Conservation (phyloP, 2,797 vertebrate genomes). For the Falco concolor region DNA sequence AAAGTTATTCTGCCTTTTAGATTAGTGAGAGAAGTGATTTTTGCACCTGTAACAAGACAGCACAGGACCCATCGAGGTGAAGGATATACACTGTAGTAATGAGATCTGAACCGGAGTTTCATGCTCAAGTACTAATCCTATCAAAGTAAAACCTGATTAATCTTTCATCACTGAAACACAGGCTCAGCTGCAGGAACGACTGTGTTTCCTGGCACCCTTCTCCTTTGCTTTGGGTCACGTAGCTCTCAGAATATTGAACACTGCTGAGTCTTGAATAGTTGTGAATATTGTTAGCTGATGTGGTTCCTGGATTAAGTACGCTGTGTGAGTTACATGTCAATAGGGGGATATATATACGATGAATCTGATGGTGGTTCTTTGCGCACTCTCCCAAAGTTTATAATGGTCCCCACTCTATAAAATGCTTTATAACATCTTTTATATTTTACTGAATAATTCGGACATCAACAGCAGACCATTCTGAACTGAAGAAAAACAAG, state of each 20-base stretch:
- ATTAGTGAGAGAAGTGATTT: not conserved
- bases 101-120: conserved; percentile 53
- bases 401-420: not conserved
- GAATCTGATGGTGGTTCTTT: not conserved
- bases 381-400: not conserved
- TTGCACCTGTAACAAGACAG: not conserved
- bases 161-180: conserved; percentile 53
- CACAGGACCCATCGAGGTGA: conserved; percentile 48
- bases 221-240: conserved; percentile 53
- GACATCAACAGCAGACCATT: not conserved
- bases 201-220: conserved; percentile 67
- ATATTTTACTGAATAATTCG: not conserved
- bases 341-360: not conserved
- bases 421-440: not conserved
- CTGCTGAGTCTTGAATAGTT: conserved; percentile 33
- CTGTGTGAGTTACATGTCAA: conserved; percentile 60
- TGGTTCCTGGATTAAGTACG: conserved; percentile 33
- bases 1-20: not conserved
- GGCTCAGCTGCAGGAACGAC: conserved; percentile 41
- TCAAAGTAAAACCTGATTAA: conserved; percentile 68
- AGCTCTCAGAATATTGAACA: conserved; percentile 51
- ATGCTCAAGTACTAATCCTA: conserved; percentile 67
- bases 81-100: conserved; percentile 49
- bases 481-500: not conserved
- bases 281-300: conserved; percentile 38